Conservation (phyloP, 2,888 invertebrate genomes). For the Psylliodes chrysocephalus region DNA sequence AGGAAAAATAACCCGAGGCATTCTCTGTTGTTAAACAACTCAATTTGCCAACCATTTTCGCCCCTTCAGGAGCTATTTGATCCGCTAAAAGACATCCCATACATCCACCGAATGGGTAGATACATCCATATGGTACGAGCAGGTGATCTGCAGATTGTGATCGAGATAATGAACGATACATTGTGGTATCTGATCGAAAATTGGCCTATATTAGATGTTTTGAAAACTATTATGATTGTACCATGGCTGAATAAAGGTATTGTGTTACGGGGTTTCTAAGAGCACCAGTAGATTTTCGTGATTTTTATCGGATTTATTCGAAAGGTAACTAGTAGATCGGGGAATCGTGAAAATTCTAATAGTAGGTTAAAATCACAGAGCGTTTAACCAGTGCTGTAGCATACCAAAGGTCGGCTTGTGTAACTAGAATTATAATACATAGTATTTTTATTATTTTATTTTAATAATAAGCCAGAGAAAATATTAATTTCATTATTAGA, state of each 20-base stretch:
- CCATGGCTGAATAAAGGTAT: conserved; percentile 36
- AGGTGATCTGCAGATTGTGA: conserved; percentile 43
- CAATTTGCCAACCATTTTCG: conserved; percentile 50
- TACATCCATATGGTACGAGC: conserved; percentile 40
- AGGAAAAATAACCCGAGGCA: conserved; percentile 1
- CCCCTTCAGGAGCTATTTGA: conserved; percentile 28
- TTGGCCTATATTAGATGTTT: conserved; percentile 42
- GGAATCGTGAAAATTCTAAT: no score
- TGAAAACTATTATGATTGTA: conserved; percentile 37
- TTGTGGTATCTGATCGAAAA: conserved; percentile 40
- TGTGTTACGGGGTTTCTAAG: conserved; percentile 28
- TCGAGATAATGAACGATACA: conserved; percentile 44
- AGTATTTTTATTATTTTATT: no score
- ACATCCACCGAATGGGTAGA: conserved; percentile 5
- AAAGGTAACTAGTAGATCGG: conserved; percentile 17
- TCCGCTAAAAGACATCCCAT: conserved; percentile 18
- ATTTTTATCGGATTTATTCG: conserved; percentile 26
- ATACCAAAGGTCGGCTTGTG: no score
- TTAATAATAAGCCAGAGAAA: no score
- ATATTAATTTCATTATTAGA: no score
- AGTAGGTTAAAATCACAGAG: no score
- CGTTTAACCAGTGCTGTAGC: no score
- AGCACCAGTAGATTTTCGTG: conserved; percentile 23
- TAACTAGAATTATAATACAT: no score
- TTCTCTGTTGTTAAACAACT: conserved; percentile 46